Conservation (phyloP, 23 tunicate species). For the Corella eumyota region DNA sequence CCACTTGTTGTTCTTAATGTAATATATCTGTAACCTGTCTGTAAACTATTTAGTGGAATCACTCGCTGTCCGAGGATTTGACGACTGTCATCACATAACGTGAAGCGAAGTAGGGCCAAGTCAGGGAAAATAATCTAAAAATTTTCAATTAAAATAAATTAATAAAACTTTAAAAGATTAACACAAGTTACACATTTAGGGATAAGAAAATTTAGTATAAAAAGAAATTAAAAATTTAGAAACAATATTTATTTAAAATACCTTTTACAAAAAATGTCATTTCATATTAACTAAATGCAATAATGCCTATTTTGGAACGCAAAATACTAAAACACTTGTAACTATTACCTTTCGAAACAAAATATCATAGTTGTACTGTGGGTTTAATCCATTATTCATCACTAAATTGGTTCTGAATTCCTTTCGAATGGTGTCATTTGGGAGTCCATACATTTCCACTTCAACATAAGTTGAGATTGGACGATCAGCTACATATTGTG, state of each 20-base stretch:
- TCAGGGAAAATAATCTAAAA: slow-evolving; percentile 76
- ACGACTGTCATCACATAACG: slow-evolving; percentile 65
- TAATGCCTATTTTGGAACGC: too few relatives aligned
- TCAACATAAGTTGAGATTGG: slow-evolving; percentile 62
- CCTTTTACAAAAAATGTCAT: too few relatives aligned
- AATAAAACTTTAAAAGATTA: not conserved
- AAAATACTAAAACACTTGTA: not conserved
- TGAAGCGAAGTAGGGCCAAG: slow-evolving; percentile 68
- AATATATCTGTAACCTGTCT: slow-evolving; percentile 77
- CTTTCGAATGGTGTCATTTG: slow-evolving; percentile 85
- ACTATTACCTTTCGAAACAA: slow-evolving; percentile 58
- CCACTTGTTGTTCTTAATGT: slow-evolving; percentile 30
- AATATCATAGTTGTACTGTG: slow-evolving; percentile 46
- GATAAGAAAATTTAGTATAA: not conserved
- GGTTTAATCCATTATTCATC: slow-evolving; percentile 46
- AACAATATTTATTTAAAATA: too few relatives aligned
- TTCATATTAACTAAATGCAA: too few relatives aligned
- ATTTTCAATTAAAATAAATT: not conserved
- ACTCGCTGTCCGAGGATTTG: slow-evolving; percentile 74
- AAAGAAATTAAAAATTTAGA: not conserved
- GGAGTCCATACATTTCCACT: slow-evolving; percentile 87
- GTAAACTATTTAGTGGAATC: slow-evolving; percentile 59
- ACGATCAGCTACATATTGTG: slow-evolving; percentile 44
- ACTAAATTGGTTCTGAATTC: slow-evolving; percentile 51
- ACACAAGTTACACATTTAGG: not conserved